These are phyloP conservation scores for Phalacrocorax brasilianus DNA, from an alignment of 2,113 vertebrate genomes.

Conservation along the genomic window DNA sequence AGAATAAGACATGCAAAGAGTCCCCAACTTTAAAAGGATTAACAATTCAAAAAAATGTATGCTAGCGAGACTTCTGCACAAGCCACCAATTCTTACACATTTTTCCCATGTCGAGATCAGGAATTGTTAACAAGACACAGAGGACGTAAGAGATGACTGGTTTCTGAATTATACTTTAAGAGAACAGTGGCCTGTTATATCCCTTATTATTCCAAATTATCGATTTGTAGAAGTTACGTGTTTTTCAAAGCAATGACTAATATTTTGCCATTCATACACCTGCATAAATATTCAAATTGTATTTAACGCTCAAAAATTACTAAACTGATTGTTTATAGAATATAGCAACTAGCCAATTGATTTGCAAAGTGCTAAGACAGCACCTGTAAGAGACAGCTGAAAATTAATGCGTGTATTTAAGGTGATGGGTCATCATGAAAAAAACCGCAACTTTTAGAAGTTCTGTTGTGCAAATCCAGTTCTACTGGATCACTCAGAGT, in stretches of 20 bases:
- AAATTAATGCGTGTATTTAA: background rate
- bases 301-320: constrained; percentile 21
- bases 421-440: background rate
- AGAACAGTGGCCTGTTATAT: background rate
- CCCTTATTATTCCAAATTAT: background rate
- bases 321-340: background rate
- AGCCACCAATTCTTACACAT: background rate
- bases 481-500: background rate
- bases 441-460: background rate
- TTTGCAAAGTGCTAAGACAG: constrained; percentile 2
- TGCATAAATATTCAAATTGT: background rate
- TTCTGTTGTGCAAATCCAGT: background rate
- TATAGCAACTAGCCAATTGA: background rate
- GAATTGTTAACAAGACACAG: background rate
- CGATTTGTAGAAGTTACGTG: background rate
- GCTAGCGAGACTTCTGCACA: background rate
- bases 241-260: background rate
- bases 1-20: constrained; percentile 68
- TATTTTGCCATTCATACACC: background rate
- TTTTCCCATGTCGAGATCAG: background rate
- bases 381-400: constrained; percentile 49
- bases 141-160: background rate
- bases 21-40: constrained; percentile 26
- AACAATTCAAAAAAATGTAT: background rate
- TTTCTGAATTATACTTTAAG: background rate